Evolutionary conservation across 2,113 vertebrate species (phyloP).

Genomic region (Zosterops hypoxanthus): DNA sequence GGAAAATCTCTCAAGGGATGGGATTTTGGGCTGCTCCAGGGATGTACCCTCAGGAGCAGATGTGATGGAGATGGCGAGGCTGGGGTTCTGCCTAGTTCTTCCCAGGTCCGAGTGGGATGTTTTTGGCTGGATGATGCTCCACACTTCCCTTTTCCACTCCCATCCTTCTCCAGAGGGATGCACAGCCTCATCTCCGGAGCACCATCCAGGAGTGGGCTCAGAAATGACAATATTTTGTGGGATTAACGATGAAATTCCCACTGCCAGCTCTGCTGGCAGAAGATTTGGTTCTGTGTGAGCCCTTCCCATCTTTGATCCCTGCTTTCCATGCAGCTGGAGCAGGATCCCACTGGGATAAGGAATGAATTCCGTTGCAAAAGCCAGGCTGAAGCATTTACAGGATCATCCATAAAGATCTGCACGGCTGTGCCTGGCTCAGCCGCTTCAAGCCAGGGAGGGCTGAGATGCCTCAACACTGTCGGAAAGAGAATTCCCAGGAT

Average conservation of each 20-base stretch:
- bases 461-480: background rate
- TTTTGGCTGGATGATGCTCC: background rate
- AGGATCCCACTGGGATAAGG: background rate
- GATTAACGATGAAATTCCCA: background rate
- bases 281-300: background rate
- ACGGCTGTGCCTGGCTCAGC: background rate
- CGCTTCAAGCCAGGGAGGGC: background rate
- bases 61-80: background rate
- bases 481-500: conserved; percentile 19
- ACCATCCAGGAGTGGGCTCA: background rate
- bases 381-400: background rate
- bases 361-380: background rate
- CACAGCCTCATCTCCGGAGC: background rate
- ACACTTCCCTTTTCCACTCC: background rate
- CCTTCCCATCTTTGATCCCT: background rate
- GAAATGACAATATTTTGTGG: background rate
- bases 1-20: background rate
- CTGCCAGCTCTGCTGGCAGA: background rate
- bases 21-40: background rate
- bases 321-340: accelerated
- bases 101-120: accelerated
- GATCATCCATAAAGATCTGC: background rate
- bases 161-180: background rate
- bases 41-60: background rate
- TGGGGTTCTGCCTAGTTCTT: background rate